phyloP scores from a whole-genome alignment of 2,888 invertebrate genomes.

The Microdon myrmicae region DNA sequence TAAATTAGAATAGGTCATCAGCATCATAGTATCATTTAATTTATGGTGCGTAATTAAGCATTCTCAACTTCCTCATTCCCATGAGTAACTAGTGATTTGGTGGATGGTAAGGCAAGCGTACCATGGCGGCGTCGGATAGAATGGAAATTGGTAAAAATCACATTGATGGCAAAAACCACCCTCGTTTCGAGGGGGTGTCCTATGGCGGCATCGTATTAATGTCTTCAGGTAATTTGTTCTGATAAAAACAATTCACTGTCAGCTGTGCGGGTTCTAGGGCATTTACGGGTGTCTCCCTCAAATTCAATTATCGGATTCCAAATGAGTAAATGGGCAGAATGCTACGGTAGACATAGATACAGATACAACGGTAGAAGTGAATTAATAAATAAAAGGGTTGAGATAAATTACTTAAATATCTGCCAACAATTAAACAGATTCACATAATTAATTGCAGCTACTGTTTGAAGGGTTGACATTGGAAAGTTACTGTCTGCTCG shows the following conservation, averaged over 20 bases:
- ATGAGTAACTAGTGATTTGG: conserved; percentile 22
- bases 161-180: conserved; percentile 11
- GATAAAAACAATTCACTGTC: conserved; percentile 1
- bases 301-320: conserved; percentile 28
- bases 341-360: too few relatives aligned
- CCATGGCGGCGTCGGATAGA: background rate
- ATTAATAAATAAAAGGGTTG: conserved; percentile 34
- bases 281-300: conserved; percentile 4
- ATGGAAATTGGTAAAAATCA: conserved; percentile 14
- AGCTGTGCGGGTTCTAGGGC: conserved; percentile 5
- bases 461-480: conserved; percentile 33
- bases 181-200: too few relatives aligned
- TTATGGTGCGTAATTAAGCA: conserved; percentile 31
- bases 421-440: conserved; percentile 35
- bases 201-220: background rate
- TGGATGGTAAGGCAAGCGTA: too few relatives aligned
- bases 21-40: too few relatives aligned
- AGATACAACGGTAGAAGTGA: conserved; percentile 19
- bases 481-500: conserved; percentile 7
- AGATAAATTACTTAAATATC: conserved; percentile 36
- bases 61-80: conserved; percentile 9
- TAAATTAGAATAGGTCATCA: too few relatives aligned
- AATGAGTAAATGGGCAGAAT: conserved; percentile 14
- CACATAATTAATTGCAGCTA: conserved; percentile 33
- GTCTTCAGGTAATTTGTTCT: conserved; percentile 26